phyloP scores from a whole-genome alignment of 2,888 invertebrate species.

The Chrysodeixis includens region DNA sequence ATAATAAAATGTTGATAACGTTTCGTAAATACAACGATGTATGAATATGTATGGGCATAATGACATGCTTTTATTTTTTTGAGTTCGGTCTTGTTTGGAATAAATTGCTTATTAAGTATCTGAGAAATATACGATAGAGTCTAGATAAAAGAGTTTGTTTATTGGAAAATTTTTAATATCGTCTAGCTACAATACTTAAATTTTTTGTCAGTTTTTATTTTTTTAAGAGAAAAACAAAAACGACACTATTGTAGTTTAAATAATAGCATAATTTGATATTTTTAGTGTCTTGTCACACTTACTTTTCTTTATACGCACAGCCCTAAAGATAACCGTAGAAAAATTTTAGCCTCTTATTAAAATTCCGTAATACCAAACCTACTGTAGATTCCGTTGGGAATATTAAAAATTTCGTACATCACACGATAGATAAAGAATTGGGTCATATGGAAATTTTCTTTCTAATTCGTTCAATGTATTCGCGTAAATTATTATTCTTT shows the following conservation, averaged over 20 bases:
- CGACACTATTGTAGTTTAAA: too few relatives aligned
- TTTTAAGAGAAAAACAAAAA: too few relatives aligned
- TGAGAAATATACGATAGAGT: too few relatives aligned
- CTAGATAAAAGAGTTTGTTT: too few relatives aligned
- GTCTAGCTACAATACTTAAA: too few relatives aligned
- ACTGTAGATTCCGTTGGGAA: conserved; percentile 49
- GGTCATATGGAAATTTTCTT: conserved; percentile 52
- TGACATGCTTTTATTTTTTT: background rate
- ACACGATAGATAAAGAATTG: conserved; percentile 35
- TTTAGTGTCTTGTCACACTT: too few relatives aligned
- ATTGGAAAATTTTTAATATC: too few relatives aligned
- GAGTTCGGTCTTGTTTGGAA: too few relatives aligned
- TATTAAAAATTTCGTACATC: conserved; percentile 57
- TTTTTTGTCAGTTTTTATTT: too few relatives aligned
- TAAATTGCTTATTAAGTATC: too few relatives aligned
- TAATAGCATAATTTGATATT: too few relatives aligned
- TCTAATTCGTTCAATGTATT: conserved; percentile 49
- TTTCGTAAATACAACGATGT: background rate
- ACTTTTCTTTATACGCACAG: background rate
- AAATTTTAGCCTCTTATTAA: conserved; percentile 57
- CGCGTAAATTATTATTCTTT: conserved; percentile 41
- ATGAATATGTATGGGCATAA: background rate
- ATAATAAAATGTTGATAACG: background rate
- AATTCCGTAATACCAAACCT: conserved; percentile 55
- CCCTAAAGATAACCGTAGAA: conserved; percentile 20